These are phyloP conservation scores for Aproaerema taeniolella DNA, from an alignment of 2,888 invertebrate species.

Conservation along the genomic window DNA sequence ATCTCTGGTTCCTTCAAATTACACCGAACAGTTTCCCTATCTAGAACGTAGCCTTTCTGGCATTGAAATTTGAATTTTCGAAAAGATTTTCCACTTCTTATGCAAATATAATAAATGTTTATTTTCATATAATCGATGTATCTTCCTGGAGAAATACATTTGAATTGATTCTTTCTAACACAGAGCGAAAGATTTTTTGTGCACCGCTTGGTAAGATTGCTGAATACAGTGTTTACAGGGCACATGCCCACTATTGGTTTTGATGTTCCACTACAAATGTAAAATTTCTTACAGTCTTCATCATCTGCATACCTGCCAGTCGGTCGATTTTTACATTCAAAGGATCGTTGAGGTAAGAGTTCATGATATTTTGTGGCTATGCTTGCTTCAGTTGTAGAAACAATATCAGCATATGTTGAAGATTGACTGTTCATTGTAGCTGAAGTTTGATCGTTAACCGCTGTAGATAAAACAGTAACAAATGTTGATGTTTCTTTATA, in stretches of 20 bases:
- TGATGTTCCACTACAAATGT: slow-evolving; percentile 57
- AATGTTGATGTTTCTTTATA: too few species aligned
- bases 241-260: slow-evolving; percentile 46
- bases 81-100: slow-evolving; percentile 37
- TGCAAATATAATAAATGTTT: slow-evolving; percentile 63
- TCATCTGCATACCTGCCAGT: slow-evolving; percentile 67
- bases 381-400: not conserved
- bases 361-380: not conserved
- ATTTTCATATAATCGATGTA: slow-evolving; percentile 51
- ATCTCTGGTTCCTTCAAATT: slow-evolving; percentile 23
- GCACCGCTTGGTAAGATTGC: slow-evolving; percentile 61
- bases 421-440: too few species aligned
- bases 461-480: too few species aligned
- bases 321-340: slow-evolving; percentile 34
- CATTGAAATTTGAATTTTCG: slow-evolving; percentile 58
- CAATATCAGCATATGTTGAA: too few species aligned
- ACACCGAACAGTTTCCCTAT: slow-evolving; percentile 47
- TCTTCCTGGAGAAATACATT: slow-evolving; percentile 57
- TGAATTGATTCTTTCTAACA: slow-evolving; percentile 61
- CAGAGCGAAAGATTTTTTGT: slow-evolving; percentile 67
- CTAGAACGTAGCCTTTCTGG: slow-evolving; percentile 45
- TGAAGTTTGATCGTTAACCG: too few species aligned
- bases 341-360: too few species aligned
- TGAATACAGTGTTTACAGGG: slow-evolving; percentile 60
- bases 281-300: slow-evolving; percentile 68